These are phyloP conservation scores for Drosophila arizonae DNA, from an alignment of 1,140 invertebrate genomes.

Conservation along the genomic window DNA sequence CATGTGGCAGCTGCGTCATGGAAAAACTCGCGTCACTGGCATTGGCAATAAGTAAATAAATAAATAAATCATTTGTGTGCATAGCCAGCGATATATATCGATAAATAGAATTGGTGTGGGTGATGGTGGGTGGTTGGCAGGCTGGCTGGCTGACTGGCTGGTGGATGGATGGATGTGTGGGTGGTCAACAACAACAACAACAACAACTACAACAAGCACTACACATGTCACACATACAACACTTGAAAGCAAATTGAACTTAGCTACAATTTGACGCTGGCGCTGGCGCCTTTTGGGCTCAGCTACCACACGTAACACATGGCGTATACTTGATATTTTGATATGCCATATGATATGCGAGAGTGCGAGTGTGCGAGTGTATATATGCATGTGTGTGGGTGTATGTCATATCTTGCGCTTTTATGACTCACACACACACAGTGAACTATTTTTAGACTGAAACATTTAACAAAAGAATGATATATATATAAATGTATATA, in stretches of 20 bases:
- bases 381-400: background rate
- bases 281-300: conserved; percentile 60
- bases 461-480: conserved; percentile 46
- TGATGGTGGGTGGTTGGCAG: too few species aligned
- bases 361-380: conserved; percentile 14
- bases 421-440: conserved; percentile 18
- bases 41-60: conserved; percentile 77
- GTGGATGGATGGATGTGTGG: background rate
- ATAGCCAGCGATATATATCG: conserved; percentile 55
- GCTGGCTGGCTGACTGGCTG: background rate
- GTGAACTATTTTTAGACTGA: conserved; percentile 56
- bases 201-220: conserved; percentile 1
- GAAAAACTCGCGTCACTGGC: conserved; percentile 62
- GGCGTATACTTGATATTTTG: conserved; percentile 59
- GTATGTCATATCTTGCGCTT: conserved; percentile 57
- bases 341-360: conserved; percentile 13
- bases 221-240: conserved; percentile 44
- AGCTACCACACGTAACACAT: conserved; percentile 49
- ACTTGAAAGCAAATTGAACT: conserved; percentile 74
- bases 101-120: conserved; percentile 34
- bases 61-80: conserved; percentile 77
- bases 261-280: conserved; percentile 32
- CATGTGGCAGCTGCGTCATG: conserved; percentile 68
- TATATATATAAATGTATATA: background rate
- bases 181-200: conserved; percentile 21